Evolutionary conservation across 2,797 vertebrate species (phyloP), one percentile per base, ranked within the genome.

Genomic region (Chaunax sp.): DNA sequence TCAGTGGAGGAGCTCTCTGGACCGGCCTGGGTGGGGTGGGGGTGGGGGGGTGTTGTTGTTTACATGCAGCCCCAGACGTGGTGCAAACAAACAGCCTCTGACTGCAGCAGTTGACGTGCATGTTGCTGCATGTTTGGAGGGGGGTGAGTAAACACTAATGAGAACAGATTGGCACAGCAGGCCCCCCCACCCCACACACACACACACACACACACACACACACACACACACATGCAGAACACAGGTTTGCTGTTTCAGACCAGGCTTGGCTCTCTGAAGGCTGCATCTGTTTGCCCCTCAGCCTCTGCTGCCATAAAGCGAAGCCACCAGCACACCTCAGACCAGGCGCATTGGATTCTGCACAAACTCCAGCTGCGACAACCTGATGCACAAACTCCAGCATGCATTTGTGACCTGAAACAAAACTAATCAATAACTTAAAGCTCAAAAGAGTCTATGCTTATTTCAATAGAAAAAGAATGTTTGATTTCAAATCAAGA

Each of bases 131-230:
- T 19, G 72, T 85, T 87, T 84, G 72, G 80, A 75, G 75, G 47
- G 71, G 66, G 68, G 64, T 43, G 16, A 81, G 80, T 74, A 65
- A 85, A 83, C 77, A 81, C 68, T 78, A 86, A 87, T 79, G 75
- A 81, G 56, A 83, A 85, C 89, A 89, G 86, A 86, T 84, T 85
- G 77, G 65, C 86, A 77, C 86, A 80, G 87, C 75, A 73, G 80
- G 64, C 12, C 64, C 25, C 54, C 51, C 20, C 22, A 40, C 53
- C 7, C 16, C 1, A 45, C 26, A 28, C 40, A 45, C 22, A 43
- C 68, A 68, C 65, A 54, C 13, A 69, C 73, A 80, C 55, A 75
- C 28, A 62, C 59, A 38, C 33, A 37, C 51, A 28, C 22, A 33
- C 43, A 22, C 56, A 22, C 18, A 3, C 20, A 28, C 65, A 75